Conservation (phyloP, 2,113 vertebrate species). For the Sorex araneus region DNA sequence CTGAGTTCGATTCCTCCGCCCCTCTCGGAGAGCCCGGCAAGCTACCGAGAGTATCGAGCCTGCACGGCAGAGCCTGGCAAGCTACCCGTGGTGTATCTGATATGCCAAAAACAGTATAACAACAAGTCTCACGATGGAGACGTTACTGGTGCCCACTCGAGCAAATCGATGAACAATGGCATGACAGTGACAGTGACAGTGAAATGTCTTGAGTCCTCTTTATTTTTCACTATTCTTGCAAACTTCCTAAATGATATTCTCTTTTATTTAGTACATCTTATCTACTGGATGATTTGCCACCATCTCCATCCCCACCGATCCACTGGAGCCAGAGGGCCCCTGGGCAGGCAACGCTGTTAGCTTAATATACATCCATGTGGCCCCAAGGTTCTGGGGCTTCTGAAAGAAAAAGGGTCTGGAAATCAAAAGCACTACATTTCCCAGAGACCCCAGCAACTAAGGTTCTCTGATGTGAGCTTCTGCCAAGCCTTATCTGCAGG, state of each 20-base stretch:
- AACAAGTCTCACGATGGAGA: too few relatives aligned
- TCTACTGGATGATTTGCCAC: too few relatives aligned
- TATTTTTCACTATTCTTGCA: neutral
- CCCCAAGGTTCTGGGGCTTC: neutral
- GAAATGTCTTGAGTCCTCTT: neutral
- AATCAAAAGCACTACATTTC: slow-evolving; percentile 5
- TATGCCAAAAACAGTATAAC: too few relatives aligned
- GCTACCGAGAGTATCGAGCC: too few relatives aligned
- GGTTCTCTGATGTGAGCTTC: neutral
- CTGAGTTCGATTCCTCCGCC: too few relatives aligned
- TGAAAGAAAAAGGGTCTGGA: neutral
- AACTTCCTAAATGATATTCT: neutral
- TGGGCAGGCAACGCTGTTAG: neutral
- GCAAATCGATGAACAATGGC: too few relatives aligned
- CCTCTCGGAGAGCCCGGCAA: too few relatives aligned
- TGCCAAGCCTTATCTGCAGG: neutral
- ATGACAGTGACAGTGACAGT: too few relatives aligned
- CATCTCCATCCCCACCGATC: neutral
- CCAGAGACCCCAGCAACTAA: neutral
- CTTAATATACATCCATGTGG: neutral
- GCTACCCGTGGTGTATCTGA: too few relatives aligned
- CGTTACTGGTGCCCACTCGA: too few relatives aligned
- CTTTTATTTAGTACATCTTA: neutral
- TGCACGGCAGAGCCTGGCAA: too few relatives aligned
- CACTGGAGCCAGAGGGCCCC: neutral